phyloP scores from a whole-genome alignment of 1,140 invertebrate genomes.

The Heterodera schachtii region DNA sequence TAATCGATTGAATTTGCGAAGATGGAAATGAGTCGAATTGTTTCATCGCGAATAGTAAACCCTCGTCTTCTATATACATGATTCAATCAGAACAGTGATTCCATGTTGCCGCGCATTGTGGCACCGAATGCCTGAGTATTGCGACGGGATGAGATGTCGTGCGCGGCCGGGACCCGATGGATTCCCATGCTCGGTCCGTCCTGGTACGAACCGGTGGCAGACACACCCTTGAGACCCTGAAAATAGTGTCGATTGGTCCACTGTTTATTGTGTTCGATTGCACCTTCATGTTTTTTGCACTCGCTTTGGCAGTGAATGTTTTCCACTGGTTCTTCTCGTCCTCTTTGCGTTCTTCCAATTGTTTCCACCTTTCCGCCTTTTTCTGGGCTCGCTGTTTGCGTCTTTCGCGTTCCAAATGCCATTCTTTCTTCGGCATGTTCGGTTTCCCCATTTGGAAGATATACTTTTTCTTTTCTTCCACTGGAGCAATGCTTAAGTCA shows the following conservation, averaged over 20 bases:
- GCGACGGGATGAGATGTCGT: slow-evolving; percentile 40
- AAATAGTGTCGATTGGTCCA: slow-evolving; percentile 10
- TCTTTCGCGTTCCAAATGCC: slow-evolving; percentile 51
- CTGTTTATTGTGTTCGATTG: slow-evolving; percentile 20
- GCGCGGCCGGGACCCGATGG: not conserved
- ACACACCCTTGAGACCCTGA: slow-evolving; percentile 50
- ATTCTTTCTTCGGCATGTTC: slow-evolving; percentile 49
- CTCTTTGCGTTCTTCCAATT: slow-evolving; percentile 48
- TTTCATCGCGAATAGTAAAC: not conserved
- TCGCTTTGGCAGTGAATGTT: slow-evolving; percentile 51
- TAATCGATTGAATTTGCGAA: not conserved
- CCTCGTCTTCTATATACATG: not conserved
- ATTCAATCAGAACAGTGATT: slow-evolving; percentile 39
- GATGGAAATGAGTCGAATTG: not conserved
- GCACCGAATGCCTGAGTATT: slow-evolving; percentile 45
- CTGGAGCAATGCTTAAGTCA: slow-evolving; percentile 43
- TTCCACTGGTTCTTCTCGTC: slow-evolving; percentile 54
- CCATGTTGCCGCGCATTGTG: slow-evolving; percentile 45
- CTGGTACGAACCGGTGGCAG: slow-evolving; percentile 42
- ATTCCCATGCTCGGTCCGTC: slow-evolving; percentile 40
- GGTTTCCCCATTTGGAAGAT: slow-evolving; percentile 40
- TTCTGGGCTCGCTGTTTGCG: slow-evolving; percentile 52
- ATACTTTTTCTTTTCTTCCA: slow-evolving; percentile 53
- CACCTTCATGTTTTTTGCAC: slow-evolving; percentile 46
- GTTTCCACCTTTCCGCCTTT: slow-evolving; percentile 48